Base-by-base conservation (phyloP, 2,888 invertebrate species). In the Villa cingulata region DNA sequence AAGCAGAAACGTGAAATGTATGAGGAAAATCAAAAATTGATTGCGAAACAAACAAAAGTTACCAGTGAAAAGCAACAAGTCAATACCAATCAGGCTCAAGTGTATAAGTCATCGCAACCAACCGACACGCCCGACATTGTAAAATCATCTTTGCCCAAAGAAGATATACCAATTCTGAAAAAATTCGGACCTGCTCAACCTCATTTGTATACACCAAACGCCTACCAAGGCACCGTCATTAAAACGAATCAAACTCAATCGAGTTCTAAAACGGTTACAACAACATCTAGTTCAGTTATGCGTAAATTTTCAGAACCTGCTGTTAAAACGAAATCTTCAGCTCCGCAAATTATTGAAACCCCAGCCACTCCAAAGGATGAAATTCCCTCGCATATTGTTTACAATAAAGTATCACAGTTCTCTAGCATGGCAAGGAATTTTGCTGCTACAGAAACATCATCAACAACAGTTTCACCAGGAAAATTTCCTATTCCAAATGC, bases 101-200 rank as follows among this genome's bases (percentile, higher is more conserved):
- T 52, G 7, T 66, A 64, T 49, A 66, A 64, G 43, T 66, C 68
- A 0, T 66, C 66, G 0, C 66, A 65, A 3, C 66, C 67, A 0
- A 40, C 58, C 9, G 65, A 68, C 41, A 66, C 66, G 1, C 66
- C 66, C 3, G 66, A 66, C 20, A 68, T 66, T 16, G 66, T 66
- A 0, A 66, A 66, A 48, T 66, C 66, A 0, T 66, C 66, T 36
- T 56, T 66, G 23, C 61, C 63, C 16, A 66, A 66, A 48, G 62
- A 67, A n/a, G 57, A 57, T 40, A 58, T 62, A 10, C 68, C 68
- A 0, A 58, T 68, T 36, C 48, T 66, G 1, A 68, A 68, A 49
- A 68, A 68, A 47, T 68, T 66, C 27, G 67, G 67, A 1, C 67
- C 67, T 19, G 63, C 67, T 0, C 68, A 66, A 50, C 56, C 65